Percentiles rank a stretch among this genome's conserved stretches.
These are phyloP conservation scores for Pygoscelis antarcticus DNA, from an alignment of 2,113 vertebrate genomes.

Conservation along the genomic window DNA sequence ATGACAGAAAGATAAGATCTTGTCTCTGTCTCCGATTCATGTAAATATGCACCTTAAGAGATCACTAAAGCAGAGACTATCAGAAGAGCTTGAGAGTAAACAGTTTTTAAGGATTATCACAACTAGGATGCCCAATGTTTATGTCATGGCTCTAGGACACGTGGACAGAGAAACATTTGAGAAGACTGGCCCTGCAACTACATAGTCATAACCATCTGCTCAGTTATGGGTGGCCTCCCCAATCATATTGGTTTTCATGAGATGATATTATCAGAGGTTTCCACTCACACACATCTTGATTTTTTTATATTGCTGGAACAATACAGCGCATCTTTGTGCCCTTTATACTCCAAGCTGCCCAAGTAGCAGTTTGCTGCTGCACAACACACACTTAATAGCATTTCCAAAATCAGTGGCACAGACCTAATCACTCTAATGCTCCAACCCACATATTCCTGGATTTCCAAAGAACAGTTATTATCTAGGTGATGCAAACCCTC, in stretches of 20 bases:
- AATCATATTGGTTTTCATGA: neutral
- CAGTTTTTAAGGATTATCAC: neutral
- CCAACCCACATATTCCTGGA: neutral
- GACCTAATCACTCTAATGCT: neutral
- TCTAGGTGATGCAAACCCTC: neutral
- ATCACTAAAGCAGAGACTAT: neutral
- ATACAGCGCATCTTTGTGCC: neutral
- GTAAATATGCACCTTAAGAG: neutral
- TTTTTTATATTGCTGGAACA: neutral
- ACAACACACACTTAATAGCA: neutral
- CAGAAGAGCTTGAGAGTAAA: neutral
- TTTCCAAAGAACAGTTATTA: neutral
- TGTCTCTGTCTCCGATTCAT: neutral
- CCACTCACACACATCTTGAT: neutral
- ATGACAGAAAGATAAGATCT: neutral
- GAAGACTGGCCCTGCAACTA: neutral
- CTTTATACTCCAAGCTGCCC: neutral
- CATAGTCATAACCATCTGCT: neutral
- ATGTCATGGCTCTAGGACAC: neutral
- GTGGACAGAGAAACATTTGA: neutral
- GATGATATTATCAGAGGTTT: neutral
- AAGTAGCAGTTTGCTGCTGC: neutral
- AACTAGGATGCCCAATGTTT: neutral
- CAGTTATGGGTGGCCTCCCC: neutral
- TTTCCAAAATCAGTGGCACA: neutral